phyloP scores from a whole-genome alignment of 2,888 invertebrate species.

The Marronus borbonicus region DNA sequence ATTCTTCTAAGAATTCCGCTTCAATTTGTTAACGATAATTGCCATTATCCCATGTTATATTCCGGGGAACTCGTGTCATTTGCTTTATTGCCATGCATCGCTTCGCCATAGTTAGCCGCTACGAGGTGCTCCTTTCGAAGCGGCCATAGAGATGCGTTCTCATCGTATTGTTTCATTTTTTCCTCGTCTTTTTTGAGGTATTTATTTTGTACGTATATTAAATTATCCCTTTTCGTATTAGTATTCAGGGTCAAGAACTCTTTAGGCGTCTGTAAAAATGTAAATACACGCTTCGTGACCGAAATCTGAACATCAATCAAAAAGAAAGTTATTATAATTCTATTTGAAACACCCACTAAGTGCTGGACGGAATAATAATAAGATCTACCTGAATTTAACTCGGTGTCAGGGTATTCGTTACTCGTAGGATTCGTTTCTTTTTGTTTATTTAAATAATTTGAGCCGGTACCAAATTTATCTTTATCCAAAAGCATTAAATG shows the following conservation, averaged over 20 bases:
- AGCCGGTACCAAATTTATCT: background rate
- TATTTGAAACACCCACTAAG: constrained; percentile 45
- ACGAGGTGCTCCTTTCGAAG: constrained; percentile 10
- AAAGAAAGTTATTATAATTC: constrained; percentile 51
- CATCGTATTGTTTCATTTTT: constrained; percentile 8
- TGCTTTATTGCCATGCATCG: constrained; percentile 42
- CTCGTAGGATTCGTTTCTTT: background rate
- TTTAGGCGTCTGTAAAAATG: constrained; percentile 49
- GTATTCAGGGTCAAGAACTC: constrained; percentile 37
- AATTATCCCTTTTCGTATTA: constrained; percentile 10
- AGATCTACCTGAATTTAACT: constrained; percentile 48
- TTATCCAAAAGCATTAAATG: background rate
- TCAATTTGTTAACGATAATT: constrained; percentile 47
- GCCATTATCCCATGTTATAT: constrained; percentile 34
- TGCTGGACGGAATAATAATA: constrained; percentile 48
- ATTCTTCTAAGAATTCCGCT: constrained; percentile 36
- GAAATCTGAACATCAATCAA: constrained; percentile 50
- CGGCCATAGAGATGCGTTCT: background rate
- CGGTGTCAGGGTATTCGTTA: background rate
- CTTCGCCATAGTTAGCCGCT: constrained; percentile 32
- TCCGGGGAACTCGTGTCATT: constrained; percentile 42
- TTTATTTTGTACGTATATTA: background rate
- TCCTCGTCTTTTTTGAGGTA: background rate
- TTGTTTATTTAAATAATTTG: constrained; percentile 12
- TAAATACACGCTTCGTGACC: constrained; percentile 49